Conservation (phyloP, 2,113 vertebrate species). For the Etia nguti region DNA sequence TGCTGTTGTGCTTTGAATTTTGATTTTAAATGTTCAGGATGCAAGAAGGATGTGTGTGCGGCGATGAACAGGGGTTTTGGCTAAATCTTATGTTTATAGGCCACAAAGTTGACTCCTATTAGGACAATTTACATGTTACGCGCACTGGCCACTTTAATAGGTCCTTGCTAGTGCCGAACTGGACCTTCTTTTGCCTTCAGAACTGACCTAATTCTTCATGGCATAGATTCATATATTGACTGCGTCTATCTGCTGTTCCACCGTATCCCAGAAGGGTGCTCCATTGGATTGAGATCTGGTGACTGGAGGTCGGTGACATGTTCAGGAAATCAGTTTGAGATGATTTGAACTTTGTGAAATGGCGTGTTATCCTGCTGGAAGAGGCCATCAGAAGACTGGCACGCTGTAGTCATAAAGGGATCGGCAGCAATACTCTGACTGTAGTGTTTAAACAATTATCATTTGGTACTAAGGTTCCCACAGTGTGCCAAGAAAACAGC, state of each 20-base stretch:
- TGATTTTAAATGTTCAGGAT: not conserved
- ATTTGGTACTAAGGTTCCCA: too few species aligned
- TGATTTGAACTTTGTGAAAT: not conserved
- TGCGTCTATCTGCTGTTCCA: not conserved
- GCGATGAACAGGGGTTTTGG: not conserved
- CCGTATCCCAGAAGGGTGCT: not conserved
- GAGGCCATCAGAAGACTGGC: not conserved
- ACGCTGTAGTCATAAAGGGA: too few species aligned
- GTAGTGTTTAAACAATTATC: too few species aligned
- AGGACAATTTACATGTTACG: not conserved
- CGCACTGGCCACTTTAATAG: not conserved
- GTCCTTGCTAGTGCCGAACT: accelerated
- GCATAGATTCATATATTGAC: not conserved
- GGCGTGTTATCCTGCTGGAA: not conserved
- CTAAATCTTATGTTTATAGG: not conserved
- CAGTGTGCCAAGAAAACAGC: too few species aligned
- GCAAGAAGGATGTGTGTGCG: not conserved
- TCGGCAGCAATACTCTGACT: too few species aligned
- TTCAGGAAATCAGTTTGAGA: not conserved
- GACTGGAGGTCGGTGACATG: not conserved
- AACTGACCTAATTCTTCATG: not conserved
- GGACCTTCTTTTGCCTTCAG: accelerated
- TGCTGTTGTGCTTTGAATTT: not conserved
- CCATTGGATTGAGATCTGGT: not conserved
- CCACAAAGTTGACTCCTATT: not conserved